Percentiles rank a stretch among this genome's conserved stretches.
Evolutionary conservation across 2,113 vertebrate genomes (phyloP).

Genomic region (Hypocryptadius cinnamomeus): DNA sequence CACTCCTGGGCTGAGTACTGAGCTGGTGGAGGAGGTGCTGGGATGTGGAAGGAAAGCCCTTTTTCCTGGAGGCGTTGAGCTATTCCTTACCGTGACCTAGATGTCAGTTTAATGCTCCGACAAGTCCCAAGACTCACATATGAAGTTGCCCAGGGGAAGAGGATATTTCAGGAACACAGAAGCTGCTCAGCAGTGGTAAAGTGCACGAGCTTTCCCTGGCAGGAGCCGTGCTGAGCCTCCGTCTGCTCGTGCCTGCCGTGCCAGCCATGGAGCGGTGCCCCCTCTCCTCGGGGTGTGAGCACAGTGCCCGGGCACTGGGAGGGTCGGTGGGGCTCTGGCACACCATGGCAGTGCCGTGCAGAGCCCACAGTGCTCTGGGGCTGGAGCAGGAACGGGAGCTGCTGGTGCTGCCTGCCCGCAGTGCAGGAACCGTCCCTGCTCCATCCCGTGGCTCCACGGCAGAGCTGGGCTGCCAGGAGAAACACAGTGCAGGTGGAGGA

Average conservation of each 20-base stretch:
- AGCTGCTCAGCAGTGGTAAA: slow-evolving; percentile 31
- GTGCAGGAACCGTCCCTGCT: neutral
- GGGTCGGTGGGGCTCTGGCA: neutral
- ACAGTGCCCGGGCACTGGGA: neutral
- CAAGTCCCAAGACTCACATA: neutral
- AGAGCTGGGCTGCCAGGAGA: neutral
- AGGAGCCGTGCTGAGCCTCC: slow-evolving; percentile 23
- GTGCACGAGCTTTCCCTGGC: slow-evolving; percentile 18
- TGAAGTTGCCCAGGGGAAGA: slow-evolving; percentile 38
- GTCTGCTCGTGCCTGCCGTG: neutral
- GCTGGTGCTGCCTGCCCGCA: neutral
- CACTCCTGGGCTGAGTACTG: neutral
- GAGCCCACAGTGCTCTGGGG: fast-evolving
- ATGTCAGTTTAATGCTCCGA: slow-evolving; percentile 34
- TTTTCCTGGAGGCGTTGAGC: slow-evolving; percentile 47
- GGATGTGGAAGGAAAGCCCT: slow-evolving; percentile 38
- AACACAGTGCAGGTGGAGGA: fast-evolving
- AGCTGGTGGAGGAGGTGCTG: neutral
- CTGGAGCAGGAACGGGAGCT: fast-evolving
- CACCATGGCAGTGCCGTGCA: neutral
- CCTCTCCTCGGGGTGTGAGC: neutral
- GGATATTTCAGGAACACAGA: slow-evolving; percentile 44
- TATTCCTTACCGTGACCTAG: slow-evolving; percentile 44
- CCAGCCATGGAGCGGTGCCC: neutral
- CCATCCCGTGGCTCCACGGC: fast-evolving